Evolutionary conservation across 2,113 vertebrate genomes (phyloP).

Genomic region (Balaeniceps rex): DNA sequence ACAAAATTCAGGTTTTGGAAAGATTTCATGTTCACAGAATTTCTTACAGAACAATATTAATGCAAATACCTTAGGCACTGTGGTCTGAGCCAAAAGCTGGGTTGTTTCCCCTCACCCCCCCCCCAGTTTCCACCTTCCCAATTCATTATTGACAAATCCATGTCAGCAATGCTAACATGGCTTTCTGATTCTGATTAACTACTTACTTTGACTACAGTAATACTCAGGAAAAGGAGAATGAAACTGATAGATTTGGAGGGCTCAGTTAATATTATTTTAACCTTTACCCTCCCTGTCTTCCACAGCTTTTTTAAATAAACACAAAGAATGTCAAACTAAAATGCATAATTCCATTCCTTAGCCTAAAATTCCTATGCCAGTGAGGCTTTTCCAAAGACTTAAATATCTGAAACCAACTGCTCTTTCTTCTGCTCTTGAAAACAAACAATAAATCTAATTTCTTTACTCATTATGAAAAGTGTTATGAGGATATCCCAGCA

Average conservation of each 20-base stretch:
- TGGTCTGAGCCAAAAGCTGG: neutral
- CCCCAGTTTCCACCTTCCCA: neutral
- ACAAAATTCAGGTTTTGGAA: neutral
- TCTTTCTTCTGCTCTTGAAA: neutral
- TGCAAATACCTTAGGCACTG: neutral
- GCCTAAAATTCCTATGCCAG: neutral
- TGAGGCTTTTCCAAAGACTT: neutral
- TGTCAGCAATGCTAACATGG: neutral
- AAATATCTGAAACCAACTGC: neutral
- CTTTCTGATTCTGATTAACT: constrained; percentile 34
- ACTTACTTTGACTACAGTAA: constrained; percentile 2
- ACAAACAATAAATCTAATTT: neutral
- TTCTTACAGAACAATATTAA: neutral
- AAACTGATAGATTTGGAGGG: constrained; percentile 42
- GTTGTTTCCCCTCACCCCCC: neutral
- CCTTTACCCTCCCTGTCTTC: constrained; percentile 41
- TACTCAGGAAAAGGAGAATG: neutral
- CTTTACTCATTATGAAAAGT: neutral
- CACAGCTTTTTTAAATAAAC: constrained; percentile 56
- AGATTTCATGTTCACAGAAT: neutral
- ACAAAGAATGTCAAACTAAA: constrained; percentile 39
- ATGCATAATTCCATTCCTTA: neutral
- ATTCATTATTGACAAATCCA: neutral
- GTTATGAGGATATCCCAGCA: neutral
- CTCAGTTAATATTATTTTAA: constrained; percentile 63